phyloP scores from a whole-genome alignment of 2,888 invertebrate species.

The Philereme transversata region DNA sequence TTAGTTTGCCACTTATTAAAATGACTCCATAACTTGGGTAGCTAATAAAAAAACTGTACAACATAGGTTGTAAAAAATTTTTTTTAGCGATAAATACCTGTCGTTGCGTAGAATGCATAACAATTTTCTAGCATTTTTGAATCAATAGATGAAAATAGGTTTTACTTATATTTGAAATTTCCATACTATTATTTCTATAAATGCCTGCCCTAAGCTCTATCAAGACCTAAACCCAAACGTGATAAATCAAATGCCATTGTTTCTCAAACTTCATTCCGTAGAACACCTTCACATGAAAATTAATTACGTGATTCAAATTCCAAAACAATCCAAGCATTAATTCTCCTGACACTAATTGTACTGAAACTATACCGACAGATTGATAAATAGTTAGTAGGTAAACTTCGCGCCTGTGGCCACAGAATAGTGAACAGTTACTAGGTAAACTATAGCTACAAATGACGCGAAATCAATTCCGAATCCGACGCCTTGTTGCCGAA shows the following conservation, averaged over 20 bases:
- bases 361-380: constrained; percentile 11
- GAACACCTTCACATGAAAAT: constrained; percentile 29
- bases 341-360: constrained; percentile 28
- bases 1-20: too few relatives aligned
- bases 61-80: too few relatives aligned
- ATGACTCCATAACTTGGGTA: not conserved
- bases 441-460: constrained; percentile 45
- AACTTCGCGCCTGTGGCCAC: constrained; percentile 4
- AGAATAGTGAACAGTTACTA: constrained; percentile 9
- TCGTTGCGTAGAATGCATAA: too few relatives aligned
- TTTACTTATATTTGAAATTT: too few relatives aligned
- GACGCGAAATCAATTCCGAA: constrained; percentile 55
- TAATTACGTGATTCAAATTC: constrained; percentile 31
- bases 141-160: too few relatives aligned
- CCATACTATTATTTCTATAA: too few relatives aligned
- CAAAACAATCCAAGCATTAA: constrained; percentile 33
- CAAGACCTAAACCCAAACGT: not conserved
- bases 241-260: constrained; percentile 24
- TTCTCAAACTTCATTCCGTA: constrained; percentile 17
- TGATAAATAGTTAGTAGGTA: constrained; percentile 6
- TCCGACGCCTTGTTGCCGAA: constrained; percentile 42
- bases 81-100: too few relatives aligned
- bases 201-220: too few relatives aligned
- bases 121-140: too few relatives aligned
- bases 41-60: too few relatives aligned